These are phyloP conservation scores for Drosophila stalkeri DNA, from an alignment of 2,888 invertebrate species.

Conservation along the genomic window DNA sequence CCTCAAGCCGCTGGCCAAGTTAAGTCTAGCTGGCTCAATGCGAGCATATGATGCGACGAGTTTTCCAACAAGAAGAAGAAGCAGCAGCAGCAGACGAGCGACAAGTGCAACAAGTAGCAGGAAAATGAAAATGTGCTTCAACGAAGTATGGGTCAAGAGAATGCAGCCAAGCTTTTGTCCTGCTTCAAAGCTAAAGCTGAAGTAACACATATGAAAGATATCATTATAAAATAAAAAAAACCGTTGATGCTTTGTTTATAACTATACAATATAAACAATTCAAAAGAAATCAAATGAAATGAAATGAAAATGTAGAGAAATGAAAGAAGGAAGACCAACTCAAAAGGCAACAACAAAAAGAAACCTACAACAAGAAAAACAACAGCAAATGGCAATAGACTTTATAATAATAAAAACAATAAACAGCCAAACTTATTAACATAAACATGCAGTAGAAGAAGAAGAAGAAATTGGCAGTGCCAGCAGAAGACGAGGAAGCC, in stretches of 20 bases:
- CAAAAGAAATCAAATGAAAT: conserved; percentile 20
- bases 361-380: conserved; percentile 7
- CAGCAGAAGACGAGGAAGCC: conserved; percentile 17
- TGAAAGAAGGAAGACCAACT: conserved; percentile 58
- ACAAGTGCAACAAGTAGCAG: conserved; percentile 50
- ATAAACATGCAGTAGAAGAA: conserved; percentile 63
- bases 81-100: neutral
- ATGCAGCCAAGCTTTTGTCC: conserved; percentile 10
- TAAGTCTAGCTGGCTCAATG: conserved; percentile 22
- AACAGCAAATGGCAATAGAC: conserved; percentile 32
- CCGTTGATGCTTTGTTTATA: conserved; percentile 45
- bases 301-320: conserved; percentile 37
- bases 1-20: conserved; percentile 43
- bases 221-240: conserved; percentile 20
- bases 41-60: conserved; percentile 60
- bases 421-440: conserved; percentile 73
- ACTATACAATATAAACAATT: neutral
- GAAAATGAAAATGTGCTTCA: conserved; percentile 40
- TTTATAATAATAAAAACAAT: conserved; percentile 66
- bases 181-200: neutral
- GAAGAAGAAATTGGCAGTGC: conserved; percentile 18
- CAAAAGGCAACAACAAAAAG: conserved; percentile 43
- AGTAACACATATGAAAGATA: neutral
- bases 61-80: conserved; percentile 43
- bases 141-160: conserved; percentile 43